These are phyloP conservation scores for Apaloderma vittatum DNA, from an alignment of 2,113 vertebrate species.

Conservation along the genomic window DNA sequence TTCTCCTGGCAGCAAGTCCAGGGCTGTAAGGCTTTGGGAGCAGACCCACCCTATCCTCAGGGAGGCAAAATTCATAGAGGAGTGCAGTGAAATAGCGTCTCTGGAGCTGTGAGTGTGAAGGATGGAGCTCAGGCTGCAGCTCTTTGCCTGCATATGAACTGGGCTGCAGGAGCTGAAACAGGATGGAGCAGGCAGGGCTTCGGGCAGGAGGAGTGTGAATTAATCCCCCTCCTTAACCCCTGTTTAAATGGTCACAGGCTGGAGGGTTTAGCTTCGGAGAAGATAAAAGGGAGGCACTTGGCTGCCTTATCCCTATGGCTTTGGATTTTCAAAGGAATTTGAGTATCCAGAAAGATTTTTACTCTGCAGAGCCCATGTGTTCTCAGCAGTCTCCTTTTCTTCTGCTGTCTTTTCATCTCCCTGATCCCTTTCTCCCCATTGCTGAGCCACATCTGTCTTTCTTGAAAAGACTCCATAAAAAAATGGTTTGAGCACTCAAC, in stretches of 20 bases:
- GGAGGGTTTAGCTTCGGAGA: not conserved
- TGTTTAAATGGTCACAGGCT: not conserved
- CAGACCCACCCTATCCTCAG: not conserved
- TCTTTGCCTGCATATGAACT: not conserved
- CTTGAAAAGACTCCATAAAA: not conserved
- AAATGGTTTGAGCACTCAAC: not conserved
- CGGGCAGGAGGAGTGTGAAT: not conserved
- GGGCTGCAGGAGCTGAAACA: not conserved
- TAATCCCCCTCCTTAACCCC: not conserved
- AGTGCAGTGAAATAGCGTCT: not conserved
- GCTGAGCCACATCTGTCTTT: not conserved
- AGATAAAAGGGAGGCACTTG: not conserved
- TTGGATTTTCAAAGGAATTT: slow-evolving; percentile 27
- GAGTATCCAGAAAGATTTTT: not conserved
- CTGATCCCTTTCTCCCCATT: not conserved
- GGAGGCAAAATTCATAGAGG: not conserved
- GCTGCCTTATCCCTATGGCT: not conserved
- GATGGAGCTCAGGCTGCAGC: not conserved
- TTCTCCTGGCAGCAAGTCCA: not conserved
- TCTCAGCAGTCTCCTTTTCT: not conserved
- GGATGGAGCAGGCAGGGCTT: not conserved
- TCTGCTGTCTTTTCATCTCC: not conserved
- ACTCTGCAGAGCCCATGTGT: not conserved
- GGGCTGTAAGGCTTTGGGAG: not conserved
- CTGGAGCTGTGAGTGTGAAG: not conserved